These are phyloP conservation scores for Morpho deidamia DNA, from an alignment of 2,888 invertebrate genomes.

Conservation along the genomic window DNA sequence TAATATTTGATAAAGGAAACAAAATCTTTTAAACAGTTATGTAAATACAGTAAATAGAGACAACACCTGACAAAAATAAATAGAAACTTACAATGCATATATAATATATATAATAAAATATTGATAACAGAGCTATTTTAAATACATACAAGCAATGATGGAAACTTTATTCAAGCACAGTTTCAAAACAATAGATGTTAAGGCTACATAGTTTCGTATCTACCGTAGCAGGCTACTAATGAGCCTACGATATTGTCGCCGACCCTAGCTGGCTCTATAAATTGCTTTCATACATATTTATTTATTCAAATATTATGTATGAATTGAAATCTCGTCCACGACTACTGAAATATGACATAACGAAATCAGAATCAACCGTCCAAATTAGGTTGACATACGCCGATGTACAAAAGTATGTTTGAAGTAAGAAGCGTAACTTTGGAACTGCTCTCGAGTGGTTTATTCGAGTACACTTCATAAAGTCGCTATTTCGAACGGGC, in stretches of 20 bases:
- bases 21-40: too few relatives aligned
- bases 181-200: not conserved
- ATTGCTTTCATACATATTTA: constrained; percentile 78
- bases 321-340: constrained; percentile 71
- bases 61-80: too few relatives aligned
- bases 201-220: constrained; percentile 47
- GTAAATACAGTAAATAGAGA: too few relatives aligned
- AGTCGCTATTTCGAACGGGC: constrained; percentile 32
- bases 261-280: constrained; percentile 61
- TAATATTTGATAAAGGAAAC: too few relatives aligned
- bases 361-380: constrained; percentile 66
- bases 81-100: not conserved
- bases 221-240: constrained; percentile 60
- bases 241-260: constrained; percentile 65
- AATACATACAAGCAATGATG: not conserved
- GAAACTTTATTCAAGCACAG: not conserved
- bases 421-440: constrained; percentile 31
- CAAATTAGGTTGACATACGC: constrained; percentile 57
- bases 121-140: too few relatives aligned
- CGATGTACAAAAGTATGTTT: constrained; percentile 32
- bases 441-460: constrained; percentile 33
- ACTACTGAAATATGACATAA: constrained; percentile 69
- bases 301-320: constrained; percentile 76
- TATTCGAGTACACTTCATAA: constrained; percentile 43
- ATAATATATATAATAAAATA: too few relatives aligned